Percentiles rank a stretch among this genome's conserved stretches.
phyloP scores from a whole-genome alignment of 1,140 invertebrate genomes.

The Drosophila kohkoa region DNA sequence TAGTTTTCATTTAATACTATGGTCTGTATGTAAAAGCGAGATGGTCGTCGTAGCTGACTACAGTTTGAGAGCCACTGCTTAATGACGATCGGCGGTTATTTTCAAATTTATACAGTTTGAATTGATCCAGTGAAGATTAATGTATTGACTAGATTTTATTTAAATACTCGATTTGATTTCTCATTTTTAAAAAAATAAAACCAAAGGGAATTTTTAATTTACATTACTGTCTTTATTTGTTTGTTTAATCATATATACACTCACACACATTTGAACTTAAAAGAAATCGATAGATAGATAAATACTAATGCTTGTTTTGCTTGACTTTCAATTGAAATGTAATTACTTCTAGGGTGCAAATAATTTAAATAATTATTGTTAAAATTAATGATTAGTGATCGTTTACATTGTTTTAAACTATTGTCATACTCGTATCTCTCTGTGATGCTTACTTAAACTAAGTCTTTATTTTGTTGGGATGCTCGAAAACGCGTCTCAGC shows the following conservation, averaged over 20 bases:
- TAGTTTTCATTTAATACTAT: no score
- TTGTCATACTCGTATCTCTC: constrained; percentile 18
- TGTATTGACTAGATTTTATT: no score
- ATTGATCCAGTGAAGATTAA: no score
- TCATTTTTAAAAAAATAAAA: not conserved
- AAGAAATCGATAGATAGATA: constrained; percentile 33
- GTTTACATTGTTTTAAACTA: constrained; percentile 57
- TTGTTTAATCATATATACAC: constrained; percentile 58
- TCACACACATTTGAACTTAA: constrained; percentile 54
- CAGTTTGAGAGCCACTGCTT: constrained; percentile 42
- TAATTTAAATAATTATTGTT: constrained; percentile 65
- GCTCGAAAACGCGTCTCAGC: constrained; percentile 72
- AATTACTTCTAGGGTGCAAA: constrained; percentile 44
- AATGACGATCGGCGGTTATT: not conserved
- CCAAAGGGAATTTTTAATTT: not conserved
- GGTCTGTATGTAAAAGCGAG: constrained; percentile 6
- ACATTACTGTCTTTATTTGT: constrained; percentile 44
- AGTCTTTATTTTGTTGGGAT: constrained; percentile 51
- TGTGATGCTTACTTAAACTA: constrained; percentile 22
- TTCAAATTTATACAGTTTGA: not conserved
- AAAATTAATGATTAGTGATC: constrained; percentile 77
- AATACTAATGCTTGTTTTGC: constrained; percentile 43
- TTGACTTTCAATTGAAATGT: constrained; percentile 48
- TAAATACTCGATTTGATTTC: no score
- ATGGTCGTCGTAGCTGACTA: not conserved